phyloP scores from a whole-genome alignment of 2,888 invertebrate genomes.

The Lochmaea capreae region DNA sequence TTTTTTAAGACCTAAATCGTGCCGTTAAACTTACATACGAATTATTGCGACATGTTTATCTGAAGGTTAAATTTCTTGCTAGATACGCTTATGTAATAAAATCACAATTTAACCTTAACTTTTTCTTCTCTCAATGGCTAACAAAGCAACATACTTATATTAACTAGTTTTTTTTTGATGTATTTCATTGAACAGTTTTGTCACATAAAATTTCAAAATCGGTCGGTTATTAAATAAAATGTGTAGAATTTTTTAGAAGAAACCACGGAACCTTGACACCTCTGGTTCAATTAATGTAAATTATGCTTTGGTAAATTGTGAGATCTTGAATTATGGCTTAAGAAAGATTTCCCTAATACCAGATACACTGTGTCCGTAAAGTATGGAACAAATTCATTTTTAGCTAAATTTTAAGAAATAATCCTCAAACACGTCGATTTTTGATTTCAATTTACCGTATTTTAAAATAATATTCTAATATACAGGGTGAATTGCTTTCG shows the following conservation, averaged over 20 bases:
- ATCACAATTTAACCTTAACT: slow-evolving; percentile 4
- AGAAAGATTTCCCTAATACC: too few species aligned
- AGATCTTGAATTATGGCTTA: background rate
- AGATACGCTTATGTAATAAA: slow-evolving; percentile 9
- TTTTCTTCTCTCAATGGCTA: slow-evolving; percentile 1
- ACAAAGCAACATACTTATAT: background rate
- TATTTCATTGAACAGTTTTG: background rate
- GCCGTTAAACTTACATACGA: background rate
- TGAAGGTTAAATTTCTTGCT: background rate
- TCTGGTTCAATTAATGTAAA: background rate
- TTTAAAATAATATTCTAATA: too few species aligned
- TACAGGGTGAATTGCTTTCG: too few species aligned
- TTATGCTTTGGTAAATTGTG: background rate
- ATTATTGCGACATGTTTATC: background rate
- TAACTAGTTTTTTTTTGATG: background rate
- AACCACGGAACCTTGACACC: background rate
- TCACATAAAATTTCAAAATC: slow-evolving; percentile 4
- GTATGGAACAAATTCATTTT: too few species aligned
- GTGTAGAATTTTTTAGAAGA: background rate
- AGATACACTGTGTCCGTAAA: too few species aligned
- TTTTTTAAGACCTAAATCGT: background rate
- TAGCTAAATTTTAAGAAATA: too few species aligned
- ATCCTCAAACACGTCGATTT: too few species aligned
- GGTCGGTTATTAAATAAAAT: background rate
- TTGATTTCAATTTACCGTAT: too few species aligned